These are phyloP conservation scores for Coptotermes formosanus DNA, from an alignment of 1,140 invertebrate genomes.

Conservation along the genomic window DNA sequence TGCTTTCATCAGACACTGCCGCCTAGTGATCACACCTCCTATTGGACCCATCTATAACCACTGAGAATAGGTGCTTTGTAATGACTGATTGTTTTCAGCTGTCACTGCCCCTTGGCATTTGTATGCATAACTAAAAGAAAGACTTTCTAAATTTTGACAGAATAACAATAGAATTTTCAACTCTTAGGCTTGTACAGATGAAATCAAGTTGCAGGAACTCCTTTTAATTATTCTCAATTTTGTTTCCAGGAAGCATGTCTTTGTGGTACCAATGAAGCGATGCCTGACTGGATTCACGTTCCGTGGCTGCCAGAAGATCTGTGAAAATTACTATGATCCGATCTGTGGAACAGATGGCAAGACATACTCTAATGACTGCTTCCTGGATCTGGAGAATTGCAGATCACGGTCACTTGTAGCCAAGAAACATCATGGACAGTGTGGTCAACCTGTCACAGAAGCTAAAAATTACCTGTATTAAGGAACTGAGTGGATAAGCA, in stretches of 20 bases:
- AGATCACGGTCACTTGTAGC: constrained; percentile 67
- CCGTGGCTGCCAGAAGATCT: constrained; percentile 81
- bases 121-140: no score
- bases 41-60: no score
- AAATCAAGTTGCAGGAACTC: no score
- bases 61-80: no score
- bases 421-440: constrained; percentile 65
- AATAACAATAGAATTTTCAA: no score
- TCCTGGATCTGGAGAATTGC: constrained; percentile 87
- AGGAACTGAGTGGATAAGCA: neutral
- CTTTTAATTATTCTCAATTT: neutral
- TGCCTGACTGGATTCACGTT: constrained; percentile 81
- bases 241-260: constrained; percentile 75
- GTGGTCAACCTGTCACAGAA: constrained; percentile 65
- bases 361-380: constrained; percentile 91
- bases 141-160: no score
- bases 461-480: constrained; percentile 69
- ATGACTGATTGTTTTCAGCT: no score
- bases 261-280: constrained; percentile 79
- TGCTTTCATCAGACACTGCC: no score
- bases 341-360: constrained; percentile 86
- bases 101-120: no score
- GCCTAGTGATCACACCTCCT: no score
- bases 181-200: no score
- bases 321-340: constrained; percentile 80